Conservation (phyloP, 2,888 invertebrate genomes). For the Chrysina gloriosa region DNA sequence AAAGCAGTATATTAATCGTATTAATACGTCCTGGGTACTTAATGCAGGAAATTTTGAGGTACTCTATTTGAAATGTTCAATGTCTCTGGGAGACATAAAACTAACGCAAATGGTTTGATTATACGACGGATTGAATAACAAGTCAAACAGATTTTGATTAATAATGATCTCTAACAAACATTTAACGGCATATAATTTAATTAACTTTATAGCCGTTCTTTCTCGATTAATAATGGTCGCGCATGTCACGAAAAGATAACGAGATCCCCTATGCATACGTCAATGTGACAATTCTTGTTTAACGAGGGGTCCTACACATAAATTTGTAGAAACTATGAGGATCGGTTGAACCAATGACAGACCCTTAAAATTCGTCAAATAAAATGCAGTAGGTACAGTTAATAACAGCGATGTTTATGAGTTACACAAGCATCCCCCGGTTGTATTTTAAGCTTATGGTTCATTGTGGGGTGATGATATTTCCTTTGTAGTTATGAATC, state of each 20-base stretch:
- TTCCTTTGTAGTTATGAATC: neutral
- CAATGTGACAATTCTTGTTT: constrained; percentile 18
- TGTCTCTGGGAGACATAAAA: too few relatives aligned
- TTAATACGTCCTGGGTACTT: too few relatives aligned
- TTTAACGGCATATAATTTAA: too few relatives aligned
- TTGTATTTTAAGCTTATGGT: neutral
- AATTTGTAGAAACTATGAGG: constrained; percentile 7
- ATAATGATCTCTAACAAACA: neutral
- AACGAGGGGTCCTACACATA: constrained; percentile 13
- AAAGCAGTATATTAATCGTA: too few relatives aligned
- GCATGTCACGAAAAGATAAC: constrained; percentile 11
- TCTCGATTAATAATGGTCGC: neutral
- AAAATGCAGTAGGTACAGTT: constrained; percentile 2
- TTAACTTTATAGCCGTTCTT: neutral
- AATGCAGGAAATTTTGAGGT: too few relatives aligned
- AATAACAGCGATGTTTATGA: constrained; percentile 21
- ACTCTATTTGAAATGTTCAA: too few relatives aligned
- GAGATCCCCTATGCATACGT: neutral
- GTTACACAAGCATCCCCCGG: neutral
- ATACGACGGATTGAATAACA: too few relatives aligned
- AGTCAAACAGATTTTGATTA: constrained; percentile 13
- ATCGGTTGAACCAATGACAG: neutral
- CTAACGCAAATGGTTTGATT: too few relatives aligned
- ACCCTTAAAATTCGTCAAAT: constrained; percentile 4
- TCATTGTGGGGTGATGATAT: neutral